Evolutionary conservation across 2,888 invertebrate species (phyloP).

Genomic region (Hipparchia sbordonii): DNA sequence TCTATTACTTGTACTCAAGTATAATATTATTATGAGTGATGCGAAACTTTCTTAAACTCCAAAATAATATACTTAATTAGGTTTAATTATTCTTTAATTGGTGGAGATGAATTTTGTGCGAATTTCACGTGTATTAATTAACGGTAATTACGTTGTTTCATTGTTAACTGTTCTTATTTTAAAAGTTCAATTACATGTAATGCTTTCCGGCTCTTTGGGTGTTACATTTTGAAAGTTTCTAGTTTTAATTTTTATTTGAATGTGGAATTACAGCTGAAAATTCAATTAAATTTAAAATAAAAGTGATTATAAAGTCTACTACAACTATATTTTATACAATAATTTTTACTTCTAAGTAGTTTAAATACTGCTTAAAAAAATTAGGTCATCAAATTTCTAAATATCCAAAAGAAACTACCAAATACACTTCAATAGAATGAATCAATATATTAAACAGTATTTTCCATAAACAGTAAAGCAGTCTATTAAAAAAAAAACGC

Average conservation of each 20-base stretch:
- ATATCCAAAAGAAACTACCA: neutral
- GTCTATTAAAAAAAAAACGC: slow-evolving; percentile 28
- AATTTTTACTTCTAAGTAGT: too few species aligned
- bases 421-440: slow-evolving; percentile 10
- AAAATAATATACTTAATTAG: slow-evolving; percentile 37
- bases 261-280: neutral
- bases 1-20: slow-evolving; percentile 6
- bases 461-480: neutral
- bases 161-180: slow-evolving; percentile 33
- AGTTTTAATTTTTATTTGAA: neutral
- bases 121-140: slow-evolving; percentile 33
- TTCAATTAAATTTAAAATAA: neutral
- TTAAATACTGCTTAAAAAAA: neutral
- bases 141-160: slow-evolving; percentile 20
- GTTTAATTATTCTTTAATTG: slow-evolving; percentile 42
- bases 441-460: too few species aligned
- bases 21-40: slow-evolving; percentile 32
- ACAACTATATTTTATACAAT: too few species aligned
- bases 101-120: slow-evolving; percentile 40
- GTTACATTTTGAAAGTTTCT: slow-evolving; percentile 2
- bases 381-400: neutral
- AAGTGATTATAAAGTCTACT: too few species aligned
- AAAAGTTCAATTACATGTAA: slow-evolving; percentile 28
- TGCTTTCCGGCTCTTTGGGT: slow-evolving; percentile 11
- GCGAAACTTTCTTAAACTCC: slow-evolving; percentile 39